Conservation (phyloP, 2,113 vertebrate species). For the Anguilla japonica region DNA sequence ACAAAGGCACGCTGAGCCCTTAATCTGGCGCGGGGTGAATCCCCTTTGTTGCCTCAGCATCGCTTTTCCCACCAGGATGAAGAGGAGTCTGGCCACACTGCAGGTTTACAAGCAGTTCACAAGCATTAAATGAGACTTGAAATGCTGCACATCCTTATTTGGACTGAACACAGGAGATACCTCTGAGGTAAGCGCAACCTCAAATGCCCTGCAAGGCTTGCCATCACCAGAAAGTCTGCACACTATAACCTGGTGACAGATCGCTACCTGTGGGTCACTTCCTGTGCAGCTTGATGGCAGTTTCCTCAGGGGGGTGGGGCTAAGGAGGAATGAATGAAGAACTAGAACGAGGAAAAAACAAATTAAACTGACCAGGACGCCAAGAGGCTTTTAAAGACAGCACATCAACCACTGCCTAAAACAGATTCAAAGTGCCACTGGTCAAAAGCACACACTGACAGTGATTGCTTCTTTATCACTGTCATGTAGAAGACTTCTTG, state of each 20-base stretch:
- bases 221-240: not conserved
- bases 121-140: slow-evolving; percentile 65
- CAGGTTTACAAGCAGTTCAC: slow-evolving; percentile 60
- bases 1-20: slow-evolving; percentile 64
- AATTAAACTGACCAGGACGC: not conserved
- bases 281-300: not conserved
- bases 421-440: too few species aligned
- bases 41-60: slow-evolving; percentile 70
- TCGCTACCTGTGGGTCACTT: not conserved
- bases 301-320: too few species aligned
- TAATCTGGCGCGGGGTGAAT: slow-evolving; percentile 63
- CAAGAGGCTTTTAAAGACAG: too few species aligned
- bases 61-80: slow-evolving; percentile 54
- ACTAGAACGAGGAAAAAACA: not conserved
- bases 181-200: slow-evolving; percentile 73
- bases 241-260: not conserved
- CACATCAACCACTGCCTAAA: too few species aligned
- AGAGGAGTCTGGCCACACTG: slow-evolving; percentile 56
- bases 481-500: too few species aligned
- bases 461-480: too few species aligned
- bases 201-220: not conserved
- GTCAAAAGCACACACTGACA: too few species aligned
- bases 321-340: not conserved
- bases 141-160: slow-evolving; percentile 66
- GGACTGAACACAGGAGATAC: slow-evolving; percentile 3